Conservation (phyloP, 2,797 vertebrate genomes). For the Centropyge bicolor region DNA sequence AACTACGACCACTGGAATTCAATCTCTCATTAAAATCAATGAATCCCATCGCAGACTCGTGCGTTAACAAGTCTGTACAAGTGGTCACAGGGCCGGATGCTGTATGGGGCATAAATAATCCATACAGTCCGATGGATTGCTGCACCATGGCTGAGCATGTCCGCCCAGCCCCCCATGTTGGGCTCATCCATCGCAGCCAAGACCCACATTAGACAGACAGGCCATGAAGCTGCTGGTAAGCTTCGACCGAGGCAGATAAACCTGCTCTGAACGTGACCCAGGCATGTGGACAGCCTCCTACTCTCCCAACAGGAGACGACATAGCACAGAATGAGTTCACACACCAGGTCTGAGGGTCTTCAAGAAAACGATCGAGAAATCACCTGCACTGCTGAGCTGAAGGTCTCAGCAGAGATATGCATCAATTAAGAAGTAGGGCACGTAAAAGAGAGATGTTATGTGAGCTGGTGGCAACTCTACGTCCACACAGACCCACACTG, state of each 20-base stretch:
- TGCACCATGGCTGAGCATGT: conserved; percentile 34
- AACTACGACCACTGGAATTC: not conserved
- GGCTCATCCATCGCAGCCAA: conserved; percentile 21
- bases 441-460: not conserved
- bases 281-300: conserved; percentile 14
- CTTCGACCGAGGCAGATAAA: conserved; percentile 44
- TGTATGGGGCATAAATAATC: conserved; percentile 59
- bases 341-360: conserved; percentile 24
- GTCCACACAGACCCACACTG: not conserved
- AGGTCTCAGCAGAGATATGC: not conserved
- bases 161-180: conserved; percentile 51
- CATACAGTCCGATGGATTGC: conserved; percentile 51
- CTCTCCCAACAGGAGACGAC: conserved; percentile 17
- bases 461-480: not conserved
- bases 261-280: conserved; percentile 27
- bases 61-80: conserved; percentile 18
- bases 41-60: conserved; percentile 11
- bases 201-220: conserved; percentile 47
- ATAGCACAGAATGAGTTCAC: conserved; percentile 17
- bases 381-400: not conserved
- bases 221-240: conserved; percentile 23
- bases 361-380: conserved; percentile 16
- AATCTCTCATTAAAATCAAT: conserved; percentile 36
- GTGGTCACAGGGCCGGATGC: conserved; percentile 31
- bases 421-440: not conserved